A percentile compares a stretch with the other conserved stretches of the same genome.
These are phyloP conservation scores for Drosophila navojoa DNA, from an alignment of 1,140 invertebrate species.

Conservation along the genomic window DNA sequence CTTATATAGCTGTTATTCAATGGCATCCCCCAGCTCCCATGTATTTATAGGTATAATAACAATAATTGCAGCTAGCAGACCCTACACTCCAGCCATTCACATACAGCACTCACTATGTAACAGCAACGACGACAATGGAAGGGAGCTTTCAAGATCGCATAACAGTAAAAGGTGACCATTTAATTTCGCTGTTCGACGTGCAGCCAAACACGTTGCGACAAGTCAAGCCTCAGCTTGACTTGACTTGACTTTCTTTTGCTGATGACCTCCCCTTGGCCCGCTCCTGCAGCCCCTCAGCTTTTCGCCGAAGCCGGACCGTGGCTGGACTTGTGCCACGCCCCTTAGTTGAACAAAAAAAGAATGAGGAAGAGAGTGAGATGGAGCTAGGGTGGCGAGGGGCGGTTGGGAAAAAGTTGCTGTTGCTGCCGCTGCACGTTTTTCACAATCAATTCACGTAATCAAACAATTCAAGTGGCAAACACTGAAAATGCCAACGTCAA, in stretches of 20 bases:
- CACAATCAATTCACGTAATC: constrained; percentile 83
- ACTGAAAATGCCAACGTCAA: constrained; percentile 83
- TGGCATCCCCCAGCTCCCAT: too few relatives aligned
- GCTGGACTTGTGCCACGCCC: constrained; percentile 12
- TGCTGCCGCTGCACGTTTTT: constrained; percentile 79
- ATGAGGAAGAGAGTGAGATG: background rate
- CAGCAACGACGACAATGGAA: constrained; percentile 12
- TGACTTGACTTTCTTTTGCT: constrained; percentile 45
- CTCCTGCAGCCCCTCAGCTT: background rate
- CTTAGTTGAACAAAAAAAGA: background rate
- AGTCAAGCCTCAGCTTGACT: constrained; percentile 28
- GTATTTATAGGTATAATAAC: too few relatives aligned
- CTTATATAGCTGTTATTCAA: too few relatives aligned
- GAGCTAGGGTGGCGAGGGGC: background rate
- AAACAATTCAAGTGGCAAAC: constrained; percentile 83
- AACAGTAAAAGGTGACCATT: constrained; percentile 66
- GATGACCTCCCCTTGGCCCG: constrained; percentile 19
- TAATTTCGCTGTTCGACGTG: constrained; percentile 64
- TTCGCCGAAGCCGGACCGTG: background rate
- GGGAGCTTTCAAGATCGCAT: constrained; percentile 33
- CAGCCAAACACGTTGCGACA: constrained; percentile 53
- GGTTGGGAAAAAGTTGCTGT: constrained; percentile 6
- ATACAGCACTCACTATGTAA: background rate
- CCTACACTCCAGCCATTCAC: background rate
- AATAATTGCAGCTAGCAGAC: background rate